Evolutionary conservation across 2,797 vertebrate species (phyloP).

Genomic region (Uromys caudimaculatus): DNA sequence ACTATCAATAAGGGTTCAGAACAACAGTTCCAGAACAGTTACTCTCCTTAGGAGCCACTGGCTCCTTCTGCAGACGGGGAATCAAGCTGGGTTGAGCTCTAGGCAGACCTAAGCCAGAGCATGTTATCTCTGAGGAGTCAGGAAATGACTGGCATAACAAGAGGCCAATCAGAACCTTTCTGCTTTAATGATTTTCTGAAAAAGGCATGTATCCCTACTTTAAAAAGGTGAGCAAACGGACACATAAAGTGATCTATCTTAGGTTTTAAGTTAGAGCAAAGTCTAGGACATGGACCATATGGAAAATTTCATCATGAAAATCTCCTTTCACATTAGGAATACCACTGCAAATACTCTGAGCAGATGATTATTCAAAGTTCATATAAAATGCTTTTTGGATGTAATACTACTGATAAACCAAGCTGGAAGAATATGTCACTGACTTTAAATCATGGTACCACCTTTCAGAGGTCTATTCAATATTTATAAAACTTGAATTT

Average conservation of each 20-base stretch:
- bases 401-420: background rate
- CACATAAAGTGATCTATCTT: background rate
- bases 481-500: slow-evolving; percentile 12
- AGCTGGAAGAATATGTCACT: slow-evolving; percentile 22
- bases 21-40: background rate
- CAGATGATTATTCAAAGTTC: slow-evolving; percentile 14
- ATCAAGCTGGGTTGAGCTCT: background rate
- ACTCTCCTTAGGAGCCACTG: background rate
- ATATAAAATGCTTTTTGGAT: background rate
- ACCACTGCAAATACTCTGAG: background rate
- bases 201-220: background rate
- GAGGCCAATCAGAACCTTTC: background rate
- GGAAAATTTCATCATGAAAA: background rate
- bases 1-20: background rate
- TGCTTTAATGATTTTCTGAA: slow-evolving; percentile 40
- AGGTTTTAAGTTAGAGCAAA: background rate
- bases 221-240: slow-evolving; percentile 1
- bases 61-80: background rate
- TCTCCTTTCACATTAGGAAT: slow-evolving; percentile 22
- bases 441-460: slow-evolving; percentile 20
- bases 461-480: slow-evolving; percentile 6
- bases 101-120: background rate
- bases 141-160: background rate
- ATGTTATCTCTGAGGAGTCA: background rate
- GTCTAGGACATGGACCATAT: background rate